phyloP scores from a whole-genome alignment of 2,888 invertebrate genomes.

The Phyto melanocephala region DNA sequence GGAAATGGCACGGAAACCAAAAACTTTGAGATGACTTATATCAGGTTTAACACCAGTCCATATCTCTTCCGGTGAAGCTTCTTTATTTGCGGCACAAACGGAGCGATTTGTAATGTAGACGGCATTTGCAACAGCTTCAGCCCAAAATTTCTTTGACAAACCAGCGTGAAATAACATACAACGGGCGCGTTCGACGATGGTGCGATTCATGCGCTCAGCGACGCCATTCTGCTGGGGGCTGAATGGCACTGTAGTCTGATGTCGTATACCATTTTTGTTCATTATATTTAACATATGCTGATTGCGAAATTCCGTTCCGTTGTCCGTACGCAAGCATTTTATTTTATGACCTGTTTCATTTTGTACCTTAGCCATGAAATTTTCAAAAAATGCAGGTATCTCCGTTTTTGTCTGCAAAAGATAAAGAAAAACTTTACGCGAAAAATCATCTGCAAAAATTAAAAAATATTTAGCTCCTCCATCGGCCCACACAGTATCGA shows the following conservation, averaged over 20 bases:
- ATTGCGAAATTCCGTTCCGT: slow-evolving; percentile 73
- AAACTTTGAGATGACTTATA: slow-evolving; percentile 51
- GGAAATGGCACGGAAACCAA: slow-evolving; percentile 46
- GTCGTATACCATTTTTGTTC: slow-evolving; percentile 67
- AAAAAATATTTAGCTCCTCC: slow-evolving; percentile 30
- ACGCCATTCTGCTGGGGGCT: slow-evolving; percentile 73
- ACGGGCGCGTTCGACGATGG: slow-evolving; percentile 20
- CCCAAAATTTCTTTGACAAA: slow-evolving; percentile 35
- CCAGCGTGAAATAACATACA: neutral
- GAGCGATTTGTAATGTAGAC: slow-evolving; percentile 13
- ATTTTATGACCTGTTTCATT: slow-evolving; percentile 68
- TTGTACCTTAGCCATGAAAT: slow-evolving; percentile 69
- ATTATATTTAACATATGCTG: slow-evolving; percentile 65
- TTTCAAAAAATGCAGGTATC: slow-evolving; percentile 66
- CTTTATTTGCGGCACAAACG: slow-evolving; percentile 39
- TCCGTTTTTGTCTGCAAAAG: slow-evolving; percentile 69
- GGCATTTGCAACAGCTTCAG: slow-evolving; percentile 35
- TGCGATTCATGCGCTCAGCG: slow-evolving; percentile 54
- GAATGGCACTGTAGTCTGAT: slow-evolving; percentile 70
- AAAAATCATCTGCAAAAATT: slow-evolving; percentile 30
- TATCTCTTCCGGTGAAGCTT: slow-evolving; percentile 56
- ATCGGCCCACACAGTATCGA: slow-evolving; percentile 30
- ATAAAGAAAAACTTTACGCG: slow-evolving; percentile 32
- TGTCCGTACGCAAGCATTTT: slow-evolving; percentile 71
- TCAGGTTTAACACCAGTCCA: too few species aligned